Conservation (phyloP, 2,113 vertebrate genomes). For the Cyrtonyx montezumae region DNA sequence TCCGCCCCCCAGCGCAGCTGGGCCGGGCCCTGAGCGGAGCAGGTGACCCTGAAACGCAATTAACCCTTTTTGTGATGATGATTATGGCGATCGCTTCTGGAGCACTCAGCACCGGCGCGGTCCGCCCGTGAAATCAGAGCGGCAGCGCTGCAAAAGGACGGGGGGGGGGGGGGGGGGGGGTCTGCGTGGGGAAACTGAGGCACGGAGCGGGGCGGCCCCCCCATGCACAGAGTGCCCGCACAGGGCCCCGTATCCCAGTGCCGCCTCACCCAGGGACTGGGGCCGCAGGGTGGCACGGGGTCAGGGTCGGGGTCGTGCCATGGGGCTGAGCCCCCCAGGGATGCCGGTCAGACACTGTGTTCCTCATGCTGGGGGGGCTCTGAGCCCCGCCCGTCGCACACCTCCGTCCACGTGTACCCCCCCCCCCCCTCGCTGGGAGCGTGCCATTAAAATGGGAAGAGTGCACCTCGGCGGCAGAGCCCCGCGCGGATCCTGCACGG, state of each 20-base stretch:
- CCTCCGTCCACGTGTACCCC: not conserved
- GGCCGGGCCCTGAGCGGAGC: accelerated
- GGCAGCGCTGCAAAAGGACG: not conserved
- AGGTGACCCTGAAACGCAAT: not conserved
- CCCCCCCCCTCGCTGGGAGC: not conserved
- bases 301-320: not conserved
- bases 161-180: accelerated
- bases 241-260: not conserved
- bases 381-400: not conserved
- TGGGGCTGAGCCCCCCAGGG: not conserved
- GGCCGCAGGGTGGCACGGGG: not conserved
- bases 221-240: not conserved
- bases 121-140: not conserved
- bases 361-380: not conserved
- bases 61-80: too few species aligned
- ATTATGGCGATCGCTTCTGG: too few species aligned
- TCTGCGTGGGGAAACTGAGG: not conserved
- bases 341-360: accelerated
- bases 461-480: slow-evolving; percentile 52
- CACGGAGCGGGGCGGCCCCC: not conserved
- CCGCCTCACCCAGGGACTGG: slow-evolving; percentile 11
- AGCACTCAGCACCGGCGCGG: too few species aligned
- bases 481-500: slow-evolving; percentile 58
- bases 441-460: slow-evolving; percentile 54
- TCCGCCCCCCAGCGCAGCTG: accelerated